A percentile compares a stretch with the other conserved stretches of the same genome.
These are phyloP conservation scores for Apeltes quadracus DNA, from an alignment of 2,113 vertebrate genomes.

Conservation along the genomic window DNA sequence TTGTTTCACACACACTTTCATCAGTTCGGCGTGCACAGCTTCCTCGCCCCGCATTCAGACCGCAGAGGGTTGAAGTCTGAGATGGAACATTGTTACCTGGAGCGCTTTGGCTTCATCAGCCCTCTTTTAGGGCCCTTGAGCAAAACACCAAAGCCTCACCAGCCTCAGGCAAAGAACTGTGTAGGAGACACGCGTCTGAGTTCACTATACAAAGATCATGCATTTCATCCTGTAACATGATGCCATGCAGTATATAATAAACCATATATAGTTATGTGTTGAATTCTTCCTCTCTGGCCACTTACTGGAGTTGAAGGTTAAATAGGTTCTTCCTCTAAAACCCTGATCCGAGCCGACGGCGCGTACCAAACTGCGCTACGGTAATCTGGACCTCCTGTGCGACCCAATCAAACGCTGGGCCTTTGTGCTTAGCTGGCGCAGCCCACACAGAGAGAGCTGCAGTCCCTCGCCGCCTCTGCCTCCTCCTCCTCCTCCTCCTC, in stretches of 20 bases:
- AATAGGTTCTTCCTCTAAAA: constrained; percentile 10
- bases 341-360: not conserved
- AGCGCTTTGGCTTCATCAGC: not conserved
- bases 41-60: not conserved
- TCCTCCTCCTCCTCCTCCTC: constrained; percentile 25
- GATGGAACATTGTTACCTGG: not conserved
- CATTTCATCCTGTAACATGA: not conserved
- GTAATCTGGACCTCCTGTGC: constrained; percentile 35
- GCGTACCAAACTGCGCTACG: constrained; percentile 22
- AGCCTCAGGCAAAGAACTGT: not conserved
- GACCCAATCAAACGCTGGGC: constrained; percentile 46
- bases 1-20: constrained; percentile 10
- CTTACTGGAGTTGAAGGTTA: constrained; percentile 20
- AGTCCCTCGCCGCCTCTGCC: constrained; percentile 42
- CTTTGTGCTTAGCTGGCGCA: constrained; percentile 60
- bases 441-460: constrained; percentile 63
- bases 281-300: not conserved
- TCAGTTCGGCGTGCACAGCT: not conserved
- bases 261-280: not conserved
- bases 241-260: not conserved
- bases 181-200: not conserved
- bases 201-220: not conserved
- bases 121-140: not conserved
- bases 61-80: not conserved
- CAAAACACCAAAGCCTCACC: not conserved